Base-by-base conservation (phyloP, 2,888 invertebrate genomes). In the Apantesis nais region DNA sequence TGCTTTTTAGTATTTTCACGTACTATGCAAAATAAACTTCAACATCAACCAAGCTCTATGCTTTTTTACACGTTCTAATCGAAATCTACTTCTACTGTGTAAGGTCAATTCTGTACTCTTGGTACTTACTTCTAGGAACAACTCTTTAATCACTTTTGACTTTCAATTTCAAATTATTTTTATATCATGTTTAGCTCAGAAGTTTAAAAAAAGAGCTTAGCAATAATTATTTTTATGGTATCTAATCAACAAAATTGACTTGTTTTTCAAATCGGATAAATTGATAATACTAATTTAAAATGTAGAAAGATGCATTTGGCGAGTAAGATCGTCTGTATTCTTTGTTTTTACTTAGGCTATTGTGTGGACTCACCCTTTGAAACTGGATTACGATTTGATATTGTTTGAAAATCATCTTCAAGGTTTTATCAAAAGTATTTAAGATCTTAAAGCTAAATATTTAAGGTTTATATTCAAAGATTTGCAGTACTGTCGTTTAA, bases 301-400 rank as follows among this genome's bases (percentile, higher is more conserved):
- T 48, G 7, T 48, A 22, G 7, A 16, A n/a, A n/a, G n/a, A n/a
- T 52, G 11, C n/a, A n/a, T n/a, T 52, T n/a, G n/a, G 5, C 52
- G 52, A 52, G n/a, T n/a, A n/a, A n/a, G n/a, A 52, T 52, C 44
- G 19, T 48, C 19, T 22, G 48, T n/a, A 2, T 52, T 52, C 9
- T n/a, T 25, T 2, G 11, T 52, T n/a, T n/a, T 52, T n/a, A 9
- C 52, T 52, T 52, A 25, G 12, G 12, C 66, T 2, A 48, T 52
- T 34, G 44, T 62, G 44, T 69, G 37, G 39, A 61, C 55, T 52
- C 14, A 31, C 4, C 70, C 39, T 70, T 62, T 44, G 16, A 65
- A 62, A 52, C 66, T n/a, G 55, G 63, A 79, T 79, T 72, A 67
- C 71, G 29, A 63, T 79, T 78, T 79, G 72, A 78, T 79, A 74